phyloP scores from a whole-genome alignment of 2,113 vertebrate species.

The Myiozetetes cayanensis region DNA sequence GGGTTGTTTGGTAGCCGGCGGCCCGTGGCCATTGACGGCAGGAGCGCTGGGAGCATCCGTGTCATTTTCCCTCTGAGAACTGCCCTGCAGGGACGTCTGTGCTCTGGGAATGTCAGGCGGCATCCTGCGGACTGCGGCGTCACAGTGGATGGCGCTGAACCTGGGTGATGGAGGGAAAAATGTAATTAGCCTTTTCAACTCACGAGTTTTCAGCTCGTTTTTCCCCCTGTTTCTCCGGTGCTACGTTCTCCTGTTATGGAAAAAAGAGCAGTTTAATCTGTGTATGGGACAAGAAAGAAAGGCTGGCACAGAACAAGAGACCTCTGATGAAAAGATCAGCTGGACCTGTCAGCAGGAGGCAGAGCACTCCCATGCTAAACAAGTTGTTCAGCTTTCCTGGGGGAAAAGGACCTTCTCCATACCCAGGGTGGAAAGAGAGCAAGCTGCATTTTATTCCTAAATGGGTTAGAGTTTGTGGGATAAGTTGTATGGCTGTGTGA shows the following conservation, averaged over 20 bases:
- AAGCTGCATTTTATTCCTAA: conserved; percentile 5
- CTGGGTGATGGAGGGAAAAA: conserved; percentile 47
- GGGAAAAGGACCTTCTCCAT: background rate
- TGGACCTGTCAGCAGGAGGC: background rate
- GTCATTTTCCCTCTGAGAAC: background rate
- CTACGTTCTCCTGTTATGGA: background rate
- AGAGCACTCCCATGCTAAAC: background rate
- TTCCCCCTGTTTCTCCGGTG: background rate
- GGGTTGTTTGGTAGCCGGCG: conserved; percentile 53
- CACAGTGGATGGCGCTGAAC: conserved; percentile 88
- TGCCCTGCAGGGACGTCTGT: background rate
- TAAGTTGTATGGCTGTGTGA: background rate
- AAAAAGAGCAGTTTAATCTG: background rate
- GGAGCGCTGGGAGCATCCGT: background rate
- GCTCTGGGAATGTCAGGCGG: conserved; percentile 56
- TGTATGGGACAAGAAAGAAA: background rate
- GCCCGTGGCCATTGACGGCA: conserved; percentile 66
- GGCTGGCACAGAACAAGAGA: background rate
- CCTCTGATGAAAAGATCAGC: background rate
- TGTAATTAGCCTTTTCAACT: background rate
- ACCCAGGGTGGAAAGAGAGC: background rate
- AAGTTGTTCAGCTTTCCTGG: background rate
- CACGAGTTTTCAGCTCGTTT: background rate
- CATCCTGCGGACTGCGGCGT: conserved; percentile 74
- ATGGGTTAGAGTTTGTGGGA: background rate